Conservation (phyloP, 2,113 vertebrate species). For the Promerops cafer region DNA sequence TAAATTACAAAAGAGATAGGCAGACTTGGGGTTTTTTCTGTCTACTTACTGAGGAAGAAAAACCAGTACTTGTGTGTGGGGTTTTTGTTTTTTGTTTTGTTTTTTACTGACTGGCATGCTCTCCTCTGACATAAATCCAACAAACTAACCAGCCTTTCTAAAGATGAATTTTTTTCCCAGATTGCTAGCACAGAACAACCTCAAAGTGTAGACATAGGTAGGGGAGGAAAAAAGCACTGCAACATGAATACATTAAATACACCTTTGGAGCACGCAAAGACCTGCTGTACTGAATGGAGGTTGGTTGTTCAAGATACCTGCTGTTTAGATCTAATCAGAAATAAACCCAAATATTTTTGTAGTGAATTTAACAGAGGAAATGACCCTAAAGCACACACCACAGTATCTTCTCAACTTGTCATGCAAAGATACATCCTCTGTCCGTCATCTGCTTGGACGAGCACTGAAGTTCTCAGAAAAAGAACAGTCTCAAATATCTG, state of each 20-base stretch:
- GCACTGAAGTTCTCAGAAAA: slow-evolving; percentile 64
- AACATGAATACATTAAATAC: neutral
- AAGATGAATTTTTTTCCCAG: neutral
- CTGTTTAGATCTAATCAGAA: slow-evolving; percentile 42
- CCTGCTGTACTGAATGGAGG: slow-evolving; percentile 38
- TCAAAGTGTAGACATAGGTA: neutral
- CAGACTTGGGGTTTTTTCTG: neutral
- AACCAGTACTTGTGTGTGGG: neutral
- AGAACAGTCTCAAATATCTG: slow-evolving; percentile 50
- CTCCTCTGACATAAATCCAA: slow-evolving; percentile 30
- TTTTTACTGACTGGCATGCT: slow-evolving; percentile 22
- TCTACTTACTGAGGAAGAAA: neutral
- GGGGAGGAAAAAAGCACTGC: neutral
- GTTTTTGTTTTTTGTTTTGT: neutral
- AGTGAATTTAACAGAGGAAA: slow-evolving; percentile 28
- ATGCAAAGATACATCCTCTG: slow-evolving; percentile 24
- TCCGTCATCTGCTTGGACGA: slow-evolving; percentile 52
- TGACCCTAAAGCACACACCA: neutral
- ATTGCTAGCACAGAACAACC: neutral
- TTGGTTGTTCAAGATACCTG: slow-evolving; percentile 45
- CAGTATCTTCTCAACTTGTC: slow-evolving; percentile 22
- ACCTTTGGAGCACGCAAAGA: neutral
- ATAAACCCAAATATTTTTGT: neutral
- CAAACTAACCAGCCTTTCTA: slow-evolving; percentile 8
- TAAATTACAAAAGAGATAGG: neutral